These are phyloP conservation scores for Dysdera silvatica DNA, from an alignment of 1,140 invertebrate genomes.

Conservation along the genomic window DNA sequence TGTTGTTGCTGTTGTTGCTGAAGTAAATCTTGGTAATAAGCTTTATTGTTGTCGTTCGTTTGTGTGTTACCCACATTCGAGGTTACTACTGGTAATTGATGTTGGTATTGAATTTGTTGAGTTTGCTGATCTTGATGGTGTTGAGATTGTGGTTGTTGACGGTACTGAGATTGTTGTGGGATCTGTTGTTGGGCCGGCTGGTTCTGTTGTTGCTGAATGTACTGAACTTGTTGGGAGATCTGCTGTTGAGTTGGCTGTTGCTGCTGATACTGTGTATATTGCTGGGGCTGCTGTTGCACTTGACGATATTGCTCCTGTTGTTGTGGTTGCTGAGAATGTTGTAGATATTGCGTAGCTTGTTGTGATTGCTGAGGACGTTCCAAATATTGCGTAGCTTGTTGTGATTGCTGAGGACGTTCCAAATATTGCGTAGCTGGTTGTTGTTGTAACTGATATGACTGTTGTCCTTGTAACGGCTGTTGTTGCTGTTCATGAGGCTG, in stretches of 20 bases:
- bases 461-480: too few relatives aligned
- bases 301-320: background rate
- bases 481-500: too few relatives aligned
- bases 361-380: too few relatives aligned
- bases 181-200: constrained; percentile 10
- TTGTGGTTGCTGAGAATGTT: too few relatives aligned
- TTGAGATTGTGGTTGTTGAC: constrained; percentile 6
- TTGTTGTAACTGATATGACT: too few relatives aligned
- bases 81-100: background rate
- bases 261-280: background rate
- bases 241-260: constrained; percentile 1
- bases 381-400: too few relatives aligned
- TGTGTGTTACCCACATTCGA: too few relatives aligned
- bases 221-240: constrained; percentile 4
- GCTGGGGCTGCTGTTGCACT: background rate
- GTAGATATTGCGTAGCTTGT: too few relatives aligned
- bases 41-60: background rate
- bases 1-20: constrained; percentile 9
- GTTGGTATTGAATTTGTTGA: constrained; percentile 9
- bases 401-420: too few relatives aligned
- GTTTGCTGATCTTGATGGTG: constrained; percentile 2
- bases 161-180: constrained; percentile 10
- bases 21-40: background rate
- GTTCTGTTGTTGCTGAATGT: constrained; percentile 2
- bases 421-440: too few relatives aligned